Evolutionary conservation across 2,888 invertebrate species (phyloP).

Genomic region (Perizoma flavofasciatum): DNA sequence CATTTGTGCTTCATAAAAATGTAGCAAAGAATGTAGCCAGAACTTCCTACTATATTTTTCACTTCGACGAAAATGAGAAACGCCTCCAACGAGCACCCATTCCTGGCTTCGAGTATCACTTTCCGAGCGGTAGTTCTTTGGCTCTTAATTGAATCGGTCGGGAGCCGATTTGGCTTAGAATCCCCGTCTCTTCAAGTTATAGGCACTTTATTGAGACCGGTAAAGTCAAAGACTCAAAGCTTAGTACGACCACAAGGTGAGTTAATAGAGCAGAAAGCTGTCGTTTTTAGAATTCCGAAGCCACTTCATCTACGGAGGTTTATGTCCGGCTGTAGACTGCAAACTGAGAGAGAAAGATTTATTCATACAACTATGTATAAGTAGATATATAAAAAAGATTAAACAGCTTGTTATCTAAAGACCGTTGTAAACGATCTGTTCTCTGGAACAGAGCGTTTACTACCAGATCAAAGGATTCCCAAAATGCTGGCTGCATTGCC

Average conservation of each 20-base stretch:
- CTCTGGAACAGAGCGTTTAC: too few relatives aligned
- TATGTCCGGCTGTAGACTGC: too few relatives aligned
- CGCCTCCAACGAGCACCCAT: neutral
- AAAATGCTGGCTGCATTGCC: too few relatives aligned
- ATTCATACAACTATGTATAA: too few relatives aligned
- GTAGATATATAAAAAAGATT: too few relatives aligned
- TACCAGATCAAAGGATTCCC: too few relatives aligned
- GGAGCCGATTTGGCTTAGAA: constrained; percentile 32
- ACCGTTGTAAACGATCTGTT: too few relatives aligned
- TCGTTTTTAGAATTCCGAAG: neutral
- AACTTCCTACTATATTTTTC: constrained; percentile 2
- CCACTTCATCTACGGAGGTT: too few relatives aligned
- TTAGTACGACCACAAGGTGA: neutral
- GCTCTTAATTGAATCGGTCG: constrained; percentile 38
- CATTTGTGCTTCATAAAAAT: too few relatives aligned
- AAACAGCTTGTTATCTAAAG: too few relatives aligned
- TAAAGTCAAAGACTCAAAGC: constrained; percentile 23
- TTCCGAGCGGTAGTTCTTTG: constrained; percentile 24
- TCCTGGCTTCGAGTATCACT: constrained; percentile 18
- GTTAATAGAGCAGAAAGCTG: neutral
- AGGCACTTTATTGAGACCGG: constrained; percentile 32
- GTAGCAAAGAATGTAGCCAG: too few relatives aligned
- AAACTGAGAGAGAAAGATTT: too few relatives aligned
- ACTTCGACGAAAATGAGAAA: constrained; percentile 14
- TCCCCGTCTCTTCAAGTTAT: constrained; percentile 30